Evolutionary conservation across 1,140 invertebrate genomes (phyloP).

Genomic region (Platyscapa corneri): DNA sequence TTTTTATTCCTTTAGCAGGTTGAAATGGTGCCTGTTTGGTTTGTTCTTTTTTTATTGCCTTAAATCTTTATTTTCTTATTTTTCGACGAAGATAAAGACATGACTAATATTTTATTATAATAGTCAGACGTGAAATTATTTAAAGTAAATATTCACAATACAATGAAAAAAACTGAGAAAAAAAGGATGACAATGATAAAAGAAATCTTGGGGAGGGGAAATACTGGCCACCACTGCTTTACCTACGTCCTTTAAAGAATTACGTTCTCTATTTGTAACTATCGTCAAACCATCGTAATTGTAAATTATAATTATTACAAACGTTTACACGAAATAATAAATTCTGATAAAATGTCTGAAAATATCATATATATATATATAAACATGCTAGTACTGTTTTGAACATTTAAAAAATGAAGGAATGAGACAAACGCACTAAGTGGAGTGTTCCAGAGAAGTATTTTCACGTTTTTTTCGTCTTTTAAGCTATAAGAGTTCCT

Average conservation of each 20-base stretch:
- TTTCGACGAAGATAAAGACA: constrained; percentile 17
- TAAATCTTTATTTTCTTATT: neutral
- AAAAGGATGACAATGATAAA: constrained; percentile 33
- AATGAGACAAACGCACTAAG: neutral
- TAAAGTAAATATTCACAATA: constrained; percentile 17
- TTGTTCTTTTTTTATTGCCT: constrained; percentile 10
- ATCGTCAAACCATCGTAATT: constrained; percentile 75
- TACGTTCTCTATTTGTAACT: constrained; percentile 74
- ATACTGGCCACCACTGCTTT: constrained; percentile 38
- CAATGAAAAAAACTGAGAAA: neutral
- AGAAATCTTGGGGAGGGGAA: constrained; percentile 28
- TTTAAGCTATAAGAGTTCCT: constrained; percentile 38
- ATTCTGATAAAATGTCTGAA: constrained; percentile 74
- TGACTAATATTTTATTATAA: constrained; percentile 16
- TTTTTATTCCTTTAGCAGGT: constrained; percentile 15
- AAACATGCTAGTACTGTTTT: constrained; percentile 16
- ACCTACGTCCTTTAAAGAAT: constrained; percentile 48
- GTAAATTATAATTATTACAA: constrained; percentile 75
- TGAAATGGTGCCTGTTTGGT: constrained; percentile 15
- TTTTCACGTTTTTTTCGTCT: constrained; percentile 33
- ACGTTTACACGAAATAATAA: constrained; percentile 76
- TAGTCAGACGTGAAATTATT: constrained; percentile 14
- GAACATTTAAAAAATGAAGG: constrained; percentile 5
- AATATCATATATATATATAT: constrained; percentile 47
- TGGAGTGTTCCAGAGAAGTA: neutral